Evolutionary conservation across 2,888 invertebrate species (phyloP), one percentile per base, ranked within the genome.

Genomic region (Limulus polyphemus): DNA sequence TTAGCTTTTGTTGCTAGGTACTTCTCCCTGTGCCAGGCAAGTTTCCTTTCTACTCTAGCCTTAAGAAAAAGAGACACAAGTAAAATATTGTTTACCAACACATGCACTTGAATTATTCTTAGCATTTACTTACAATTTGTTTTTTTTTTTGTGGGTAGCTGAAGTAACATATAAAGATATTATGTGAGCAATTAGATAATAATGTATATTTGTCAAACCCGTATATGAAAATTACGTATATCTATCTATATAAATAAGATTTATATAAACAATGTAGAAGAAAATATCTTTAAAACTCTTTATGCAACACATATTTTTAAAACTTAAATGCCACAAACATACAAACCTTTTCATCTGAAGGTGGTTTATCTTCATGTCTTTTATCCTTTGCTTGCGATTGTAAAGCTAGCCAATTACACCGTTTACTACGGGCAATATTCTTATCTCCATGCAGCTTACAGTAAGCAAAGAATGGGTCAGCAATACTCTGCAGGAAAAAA

Each of bases 391-490:
- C 86, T 67, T 91, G 82, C 69, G 91, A 80, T 73, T 91, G 90
- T 60, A 93, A 78, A 0, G 92, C 89, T 64, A 93, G 80, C 83
- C 89, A 93, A 75, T 92, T 93, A 7, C 87, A 80, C 72, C 76
- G 65, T 67, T 77, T 76, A 16, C 72, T 72, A 71, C 77, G 86
- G 51, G 91, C 86, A 64, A 88, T 81, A 7, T 86, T 83, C 76
- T 93, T 93, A 74, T 97, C 95, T 0, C 94, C 93, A 77, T 98
- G 97, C 56, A 94, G 81, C 75, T 88, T 90, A 75, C 97, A 98
- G 74, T 97, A 93, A 0, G 95, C 97, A 76, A 92, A 97, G 76
- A 94, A 98, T 0, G 97, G 97, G 79, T 97, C 97, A 0, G 94
- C 94, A 50, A 77, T 76, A 59, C 77, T 70, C 63, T 69, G 46